A percentile compares a stretch with the other conserved stretches of the same genome.
Conservation (phyloP, 2,888 invertebrate genomes). For the Ephialtes manifestator region DNA sequence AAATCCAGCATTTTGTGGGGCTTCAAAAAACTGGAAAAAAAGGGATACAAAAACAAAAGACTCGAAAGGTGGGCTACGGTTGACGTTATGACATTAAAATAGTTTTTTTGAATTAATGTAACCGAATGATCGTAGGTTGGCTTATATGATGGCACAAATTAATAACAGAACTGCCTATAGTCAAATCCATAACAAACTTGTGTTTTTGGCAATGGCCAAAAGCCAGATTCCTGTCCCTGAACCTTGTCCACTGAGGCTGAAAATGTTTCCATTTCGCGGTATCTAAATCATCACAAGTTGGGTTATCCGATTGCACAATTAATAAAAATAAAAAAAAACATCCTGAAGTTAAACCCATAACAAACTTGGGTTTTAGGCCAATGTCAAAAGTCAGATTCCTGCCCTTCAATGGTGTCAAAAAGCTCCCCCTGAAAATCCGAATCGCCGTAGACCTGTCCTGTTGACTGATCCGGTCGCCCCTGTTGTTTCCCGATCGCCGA, state of each 20-base stretch:
- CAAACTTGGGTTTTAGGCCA: neutral
- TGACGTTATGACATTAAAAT: neutral
- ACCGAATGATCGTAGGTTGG: neutral
- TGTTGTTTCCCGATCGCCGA: constrained; percentile 68
- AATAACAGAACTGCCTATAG: neutral
- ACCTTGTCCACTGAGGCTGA: too few species aligned
- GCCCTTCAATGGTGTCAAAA: neutral
- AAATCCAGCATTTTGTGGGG: neutral
- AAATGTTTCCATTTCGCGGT: too few species aligned
- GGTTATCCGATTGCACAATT: too few species aligned
- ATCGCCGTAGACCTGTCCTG: neutral
- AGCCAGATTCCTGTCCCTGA: too few species aligned
- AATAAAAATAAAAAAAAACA: neutral
- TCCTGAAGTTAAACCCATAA: neutral
- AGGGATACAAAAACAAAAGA: neutral
- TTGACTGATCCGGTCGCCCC: constrained; percentile 61
- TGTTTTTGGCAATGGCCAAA: too few species aligned
- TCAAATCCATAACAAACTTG: neutral
- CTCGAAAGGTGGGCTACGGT: neutral
- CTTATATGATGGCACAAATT: neutral
- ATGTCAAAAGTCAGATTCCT: neutral
- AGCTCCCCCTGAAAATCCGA: neutral
- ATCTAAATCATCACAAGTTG: too few species aligned
- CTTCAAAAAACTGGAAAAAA: neutral
- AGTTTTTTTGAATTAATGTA: too few species aligned